Evolutionary conservation across 2,888 invertebrate genomes (phyloP).

Genomic region (Euspilapteryx auroguttella): DNA sequence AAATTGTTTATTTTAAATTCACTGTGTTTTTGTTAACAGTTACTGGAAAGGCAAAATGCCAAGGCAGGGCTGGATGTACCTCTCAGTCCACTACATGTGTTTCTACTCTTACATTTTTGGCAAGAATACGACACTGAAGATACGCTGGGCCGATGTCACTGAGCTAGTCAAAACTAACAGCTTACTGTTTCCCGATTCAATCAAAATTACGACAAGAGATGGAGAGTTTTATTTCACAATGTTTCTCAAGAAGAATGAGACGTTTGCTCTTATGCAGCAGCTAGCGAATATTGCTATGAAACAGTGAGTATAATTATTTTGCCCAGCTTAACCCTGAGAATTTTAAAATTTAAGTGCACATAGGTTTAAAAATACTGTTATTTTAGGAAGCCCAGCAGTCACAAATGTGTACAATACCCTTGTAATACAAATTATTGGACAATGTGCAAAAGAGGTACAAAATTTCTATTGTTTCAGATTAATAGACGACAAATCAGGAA

Average conservation of each 20-base stretch:
- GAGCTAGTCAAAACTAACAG: slow-evolving; percentile 78
- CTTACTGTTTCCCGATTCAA: slow-evolving; percentile 80
- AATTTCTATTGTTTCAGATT: too few relatives aligned
- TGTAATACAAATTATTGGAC: too few relatives aligned
- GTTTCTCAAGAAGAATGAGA: slow-evolving; percentile 86
- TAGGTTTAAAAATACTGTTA: too few relatives aligned
- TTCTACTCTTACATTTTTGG: slow-evolving; percentile 96
- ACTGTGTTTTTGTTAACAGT: too few relatives aligned
- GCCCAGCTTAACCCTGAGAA: too few relatives aligned
- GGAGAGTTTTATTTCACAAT: slow-evolving; percentile 89
- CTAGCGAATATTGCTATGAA: slow-evolving; percentile 97
- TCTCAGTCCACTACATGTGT: slow-evolving; percentile 95
- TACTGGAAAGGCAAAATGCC: slow-evolving; percentile 93
- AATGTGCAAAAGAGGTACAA: too few relatives aligned
- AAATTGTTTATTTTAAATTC: too few relatives aligned
- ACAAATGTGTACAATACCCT: too few relatives aligned
- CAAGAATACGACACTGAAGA: slow-evolving; percentile 82
- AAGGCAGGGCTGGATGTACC: slow-evolving; percentile 94
- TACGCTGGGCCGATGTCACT: slow-evolving; percentile 89
- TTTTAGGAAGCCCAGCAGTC: too few relatives aligned
- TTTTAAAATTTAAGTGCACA: too few relatives aligned
- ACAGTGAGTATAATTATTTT: slow-evolving; percentile 64
- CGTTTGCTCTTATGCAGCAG: slow-evolving; percentile 91
- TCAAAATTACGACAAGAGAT: slow-evolving; percentile 83
- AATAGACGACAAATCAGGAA: slow-evolving; percentile 85